Evolutionary conservation across 2,113 vertebrate species (phyloP).

Genomic region (Jacana jacana): DNA sequence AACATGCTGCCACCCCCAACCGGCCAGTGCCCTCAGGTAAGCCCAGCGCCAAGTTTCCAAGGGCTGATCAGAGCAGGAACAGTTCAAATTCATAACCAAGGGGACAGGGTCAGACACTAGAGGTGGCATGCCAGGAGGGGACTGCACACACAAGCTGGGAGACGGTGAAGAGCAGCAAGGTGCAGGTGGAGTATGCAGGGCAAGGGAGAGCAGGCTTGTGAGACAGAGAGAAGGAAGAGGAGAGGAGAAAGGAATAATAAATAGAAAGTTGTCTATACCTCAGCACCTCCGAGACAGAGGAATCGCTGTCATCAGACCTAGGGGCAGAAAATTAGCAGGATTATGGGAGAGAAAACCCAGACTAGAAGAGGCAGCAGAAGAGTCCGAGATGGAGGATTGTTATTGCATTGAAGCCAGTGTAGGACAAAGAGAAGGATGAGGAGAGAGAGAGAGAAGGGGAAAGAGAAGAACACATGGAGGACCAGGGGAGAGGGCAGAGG

Average conservation of each 20-base stretch:
- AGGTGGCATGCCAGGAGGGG: not conserved
- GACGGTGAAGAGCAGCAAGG: not conserved
- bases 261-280: constrained; percentile 93
- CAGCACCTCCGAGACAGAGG: constrained; percentile 99
- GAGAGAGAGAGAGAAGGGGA: not conserved
- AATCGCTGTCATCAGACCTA: constrained; percentile 99
- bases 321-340: constrained; percentile 94
- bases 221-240: constrained; percentile 18
- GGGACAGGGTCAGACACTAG: not conserved
- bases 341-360: constrained; percentile 79
- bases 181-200: constrained; percentile 19
- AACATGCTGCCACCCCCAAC: not conserved
- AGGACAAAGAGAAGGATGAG: constrained; percentile 13
- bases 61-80: not conserved
- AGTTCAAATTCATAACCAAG: not conserved
- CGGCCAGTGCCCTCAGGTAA: not conserved
- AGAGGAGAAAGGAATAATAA: constrained; percentile 54
- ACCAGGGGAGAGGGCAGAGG: not conserved
- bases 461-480: not conserved
- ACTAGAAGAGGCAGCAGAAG: constrained; percentile 45
- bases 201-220: not conserved
- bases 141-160: not conserved
- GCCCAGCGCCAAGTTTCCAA: not conserved
- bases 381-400: constrained; percentile 56
- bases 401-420: constrained; percentile 54